Evolutionary conservation across 2,888 invertebrate genomes (phyloP).

Genomic region (Cryptophagus acutangulus): DNA sequence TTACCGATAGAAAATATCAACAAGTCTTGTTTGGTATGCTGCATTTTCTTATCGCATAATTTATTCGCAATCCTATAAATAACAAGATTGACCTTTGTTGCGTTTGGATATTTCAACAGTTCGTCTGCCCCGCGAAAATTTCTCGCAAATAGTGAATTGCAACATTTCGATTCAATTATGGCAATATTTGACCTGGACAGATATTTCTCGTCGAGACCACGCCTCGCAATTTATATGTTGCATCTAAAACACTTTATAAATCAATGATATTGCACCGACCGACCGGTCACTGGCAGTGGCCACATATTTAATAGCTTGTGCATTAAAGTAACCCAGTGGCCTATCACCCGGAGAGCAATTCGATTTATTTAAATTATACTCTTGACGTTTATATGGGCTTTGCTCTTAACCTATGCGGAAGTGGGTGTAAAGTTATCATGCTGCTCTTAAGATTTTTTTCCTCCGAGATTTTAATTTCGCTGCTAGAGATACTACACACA

Average conservation of each 20-base stretch:
- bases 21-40: too few relatives aligned
- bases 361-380: slow-evolving; percentile 35
- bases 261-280: slow-evolving; percentile 25
- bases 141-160: slow-evolving; percentile 6
- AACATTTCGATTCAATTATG: slow-evolving; percentile 17
- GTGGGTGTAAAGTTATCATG: slow-evolving; percentile 27
- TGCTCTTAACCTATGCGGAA: slow-evolving; percentile 28
- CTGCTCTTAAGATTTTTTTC: background rate
- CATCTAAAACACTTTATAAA: slow-evolving; percentile 26
- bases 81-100: too few relatives aligned
- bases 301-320: slow-evolving; percentile 27
- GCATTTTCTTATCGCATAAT: too few relatives aligned
- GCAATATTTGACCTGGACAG: slow-evolving; percentile 14
- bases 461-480: too few relatives aligned
- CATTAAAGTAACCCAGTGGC: slow-evolving; percentile 41
- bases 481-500: too few relatives aligned
- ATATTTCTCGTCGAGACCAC: slow-evolving; percentile 15
- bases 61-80: too few relatives aligned
- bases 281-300: slow-evolving; percentile 18
- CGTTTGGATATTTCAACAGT: too few relatives aligned
- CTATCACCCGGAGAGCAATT: slow-evolving; percentile 40
- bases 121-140: too few relatives aligned
- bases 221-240: slow-evolving; percentile 10
- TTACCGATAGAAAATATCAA: too few relatives aligned
- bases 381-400: slow-evolving; percentile 31